Base-by-base conservation (phyloP, 2,888 invertebrate species). In the Cactoblastis cactorum region DNA sequence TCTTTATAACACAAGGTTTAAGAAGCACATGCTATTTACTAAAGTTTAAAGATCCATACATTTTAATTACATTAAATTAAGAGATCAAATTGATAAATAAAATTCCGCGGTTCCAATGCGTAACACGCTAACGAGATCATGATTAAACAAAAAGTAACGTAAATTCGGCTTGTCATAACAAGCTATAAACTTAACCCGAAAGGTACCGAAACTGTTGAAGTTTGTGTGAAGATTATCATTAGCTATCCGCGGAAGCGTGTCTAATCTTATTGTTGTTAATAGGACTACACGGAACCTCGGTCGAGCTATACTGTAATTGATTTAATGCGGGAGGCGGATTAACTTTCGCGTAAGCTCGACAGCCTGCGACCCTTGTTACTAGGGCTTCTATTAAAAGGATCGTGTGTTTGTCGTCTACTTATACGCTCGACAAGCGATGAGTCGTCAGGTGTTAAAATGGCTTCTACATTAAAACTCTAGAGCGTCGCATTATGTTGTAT, bases 351-450 rank as follows among this genome's bases (percentile, higher is more conserved):
- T 69, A 59, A 9, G 28, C 17, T 43, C 43, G 43, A 1, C 37
- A 17, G 43, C 24, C 41, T 41, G 24, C 15, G 18, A 38, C 18
- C 34, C 34, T 12, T n/a, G 43, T 43, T 24, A n/a, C 43, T 74
- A 80, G 47, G 87, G 83, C 77, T 85, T 87, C 86, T 70, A 76
- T 75, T 86, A 85, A 86, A 81, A 71, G 83, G 83, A 84, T 81
- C 66, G 67, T 70, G 70, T 71, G 77, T 80, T 80, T 76, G 76
- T 67, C 65, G 58, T 55, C 68, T 72, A 69, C 74, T 81, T 37
- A 34, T 72, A 66, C 70, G 68, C 71, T 68, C 65, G 59, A 71
- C 71, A 45, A 19, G 45, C 34, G 45, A 14, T 46, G 67, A 56
- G 59, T 62, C 65, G 63, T 59, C 67, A 67, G 62, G 73, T 62